These are phyloP conservation scores for Spilogale gracilis DNA, from an alignment of 2,113 vertebrate genomes.

Conservation along the genomic window DNA sequence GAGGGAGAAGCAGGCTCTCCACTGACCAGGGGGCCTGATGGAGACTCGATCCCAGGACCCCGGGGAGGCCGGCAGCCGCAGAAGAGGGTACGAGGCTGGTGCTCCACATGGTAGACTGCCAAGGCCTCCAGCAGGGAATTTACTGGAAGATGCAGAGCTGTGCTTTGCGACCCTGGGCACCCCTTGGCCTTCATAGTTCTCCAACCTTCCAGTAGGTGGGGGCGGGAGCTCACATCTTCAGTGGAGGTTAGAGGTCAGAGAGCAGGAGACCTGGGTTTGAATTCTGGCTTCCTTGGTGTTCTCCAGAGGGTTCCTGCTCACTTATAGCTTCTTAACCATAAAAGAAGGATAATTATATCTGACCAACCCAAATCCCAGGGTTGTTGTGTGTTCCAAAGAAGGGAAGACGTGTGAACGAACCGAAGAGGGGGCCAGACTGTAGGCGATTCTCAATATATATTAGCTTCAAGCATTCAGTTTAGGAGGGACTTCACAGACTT, in stretches of 20 bases:
- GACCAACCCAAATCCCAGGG: not conserved
- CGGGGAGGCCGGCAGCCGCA: not conserved
- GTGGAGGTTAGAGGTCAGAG: not conserved
- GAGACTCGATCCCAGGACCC: no score
- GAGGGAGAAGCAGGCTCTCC: no score
- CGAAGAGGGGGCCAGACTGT: not conserved
- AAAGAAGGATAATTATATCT: not conserved
- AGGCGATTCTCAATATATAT: not conserved
- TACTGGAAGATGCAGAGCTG: not conserved
- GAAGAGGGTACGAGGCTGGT: rapidly evolving
- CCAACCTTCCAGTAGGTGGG: not conserved
- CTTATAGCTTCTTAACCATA: not conserved
- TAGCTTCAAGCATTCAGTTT: not conserved
- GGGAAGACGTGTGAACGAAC: not conserved
- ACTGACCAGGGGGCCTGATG: no score
- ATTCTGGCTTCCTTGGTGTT: not conserved
- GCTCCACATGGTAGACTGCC: rapidly evolving
- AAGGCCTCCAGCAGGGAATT: not conserved
- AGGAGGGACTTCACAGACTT: not conserved
- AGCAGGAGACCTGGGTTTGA: not conserved
- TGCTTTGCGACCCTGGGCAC: not conserved
- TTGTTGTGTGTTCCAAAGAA: not conserved
- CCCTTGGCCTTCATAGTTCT: not conserved
- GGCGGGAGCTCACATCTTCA: not conserved
- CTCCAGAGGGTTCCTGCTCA: not conserved